phyloP scores from a whole-genome alignment of 92 coral and sea anemone species.

The Porites lobata region DNA sequence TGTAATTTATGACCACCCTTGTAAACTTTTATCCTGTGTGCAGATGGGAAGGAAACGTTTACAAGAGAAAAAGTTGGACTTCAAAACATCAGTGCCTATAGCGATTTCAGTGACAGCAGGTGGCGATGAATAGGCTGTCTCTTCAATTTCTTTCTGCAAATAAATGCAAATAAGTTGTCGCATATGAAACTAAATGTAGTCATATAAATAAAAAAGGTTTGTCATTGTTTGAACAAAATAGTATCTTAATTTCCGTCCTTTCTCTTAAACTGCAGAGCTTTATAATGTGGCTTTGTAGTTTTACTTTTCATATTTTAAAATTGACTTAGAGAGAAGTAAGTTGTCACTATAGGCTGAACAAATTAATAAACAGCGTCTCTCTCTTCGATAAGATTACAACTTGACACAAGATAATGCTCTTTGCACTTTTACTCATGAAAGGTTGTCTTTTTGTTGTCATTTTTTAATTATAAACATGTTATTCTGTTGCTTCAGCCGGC shows the following conservation, averaged over 20 bases:
- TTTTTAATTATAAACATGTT: too few relatives aligned
- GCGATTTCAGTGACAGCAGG: not conserved
- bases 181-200: too few relatives aligned
- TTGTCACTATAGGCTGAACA: too few relatives aligned
- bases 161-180: not conserved
- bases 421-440: too few relatives aligned
- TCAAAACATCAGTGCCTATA: not conserved
- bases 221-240: slow-evolving; percentile 3
- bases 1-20: not conserved
- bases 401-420: too few relatives aligned
- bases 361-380: too few relatives aligned
- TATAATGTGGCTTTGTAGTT: not conserved
- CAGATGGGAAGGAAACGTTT: not conserved
- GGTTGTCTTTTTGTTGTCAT: too few relatives aligned
- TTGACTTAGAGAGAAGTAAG: not conserved
- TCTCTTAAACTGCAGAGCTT: not conserved
- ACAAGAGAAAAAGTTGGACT: not conserved
- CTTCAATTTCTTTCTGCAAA: not conserved
- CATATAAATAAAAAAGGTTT: not conserved
- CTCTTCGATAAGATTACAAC: too few relatives aligned
- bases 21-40: not conserved
- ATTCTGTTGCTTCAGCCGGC: too few relatives aligned
- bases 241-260: not conserved
- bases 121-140: not conserved
- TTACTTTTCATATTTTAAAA: not conserved